Percentiles rank a stretch among this genome's conserved stretches.
Conservation (phyloP, 2,797 vertebrate species). For the Oreortyx pictus region DNA sequence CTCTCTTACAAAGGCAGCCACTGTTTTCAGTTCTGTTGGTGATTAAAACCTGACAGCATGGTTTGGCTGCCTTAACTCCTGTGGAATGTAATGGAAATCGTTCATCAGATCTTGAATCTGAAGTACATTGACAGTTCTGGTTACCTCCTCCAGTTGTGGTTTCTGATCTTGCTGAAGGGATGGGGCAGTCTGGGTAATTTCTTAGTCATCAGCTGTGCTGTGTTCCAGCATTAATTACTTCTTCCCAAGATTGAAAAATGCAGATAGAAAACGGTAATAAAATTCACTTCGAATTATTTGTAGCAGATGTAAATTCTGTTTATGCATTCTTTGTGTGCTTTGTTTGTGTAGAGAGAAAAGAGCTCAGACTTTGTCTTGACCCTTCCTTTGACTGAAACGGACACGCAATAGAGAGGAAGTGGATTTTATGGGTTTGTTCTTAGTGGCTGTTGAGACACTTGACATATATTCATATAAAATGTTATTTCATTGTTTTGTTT, state of each 20-base stretch:
- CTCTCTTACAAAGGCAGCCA: not conserved
- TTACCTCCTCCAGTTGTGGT: not conserved
- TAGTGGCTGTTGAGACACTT: not conserved
- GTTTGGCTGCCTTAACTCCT: not conserved
- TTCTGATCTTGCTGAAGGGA: not conserved
- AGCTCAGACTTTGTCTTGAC: not conserved
- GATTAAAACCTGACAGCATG: not conserved
- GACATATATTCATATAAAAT: not conserved
- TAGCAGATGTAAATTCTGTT: not conserved
- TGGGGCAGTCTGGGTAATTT: not conserved
- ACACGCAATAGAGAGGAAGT: not conserved
- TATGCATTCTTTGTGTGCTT: not conserved
- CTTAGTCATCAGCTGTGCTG: not conserved
- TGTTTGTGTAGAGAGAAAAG: conserved; percentile 10
- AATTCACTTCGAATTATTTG: not conserved
- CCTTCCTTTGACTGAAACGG: not conserved
- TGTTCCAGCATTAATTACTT: not conserved
- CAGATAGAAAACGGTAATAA: not conserved
- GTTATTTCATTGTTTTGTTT: conserved; percentile 39
- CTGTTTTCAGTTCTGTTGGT: not conserved
- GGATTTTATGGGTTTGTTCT: not conserved
- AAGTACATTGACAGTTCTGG: not conserved
- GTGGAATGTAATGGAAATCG: not conserved
- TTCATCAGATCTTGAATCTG: not conserved
- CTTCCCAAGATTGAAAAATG: not conserved